Base-by-base conservation (phyloP, 2,888 invertebrate species). In the Prosapia bicincta region DNA sequence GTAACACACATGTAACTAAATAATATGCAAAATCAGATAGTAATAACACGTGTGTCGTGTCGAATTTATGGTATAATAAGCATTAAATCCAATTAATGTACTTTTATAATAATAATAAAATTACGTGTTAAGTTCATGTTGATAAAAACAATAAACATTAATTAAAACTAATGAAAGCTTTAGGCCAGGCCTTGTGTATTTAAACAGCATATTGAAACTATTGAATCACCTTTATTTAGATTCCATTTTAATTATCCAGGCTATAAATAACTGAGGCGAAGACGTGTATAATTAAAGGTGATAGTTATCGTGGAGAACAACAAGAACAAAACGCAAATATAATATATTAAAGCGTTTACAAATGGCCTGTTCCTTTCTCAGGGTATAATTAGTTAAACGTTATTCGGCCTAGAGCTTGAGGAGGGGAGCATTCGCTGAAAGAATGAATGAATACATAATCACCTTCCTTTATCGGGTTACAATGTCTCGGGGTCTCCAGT, bases 311-410 rank as follows among this genome's bases (percentile, higher is more conserved):
- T 68, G 69, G n/a, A 43, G 67, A 66, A 72, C 72, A 72, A 72
- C 67, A 72, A 67, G 72, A 74, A 38, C 69, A 74, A 74, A 74
- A 74, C 74, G 70, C 76, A 76, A 76, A 76, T 76, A 76, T 76
- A 76, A 76, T 76, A 76, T 76, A 76, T 76, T 76, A 76, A 76
- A 76, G 66, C 69, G 76, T 76, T 76, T 76, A 76, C 76, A 76
- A 76, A 76, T 76, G 76, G 76, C 38, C 38, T 38, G 38, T 38
- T 38, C 38, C 38, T 38, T 38, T 38, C 38, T 38, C 38, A 38
- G 38, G 38, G 38, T 38, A 38, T 38, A 38, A 38, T 38, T 38
- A 38, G 38, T 38, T 38, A 38, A 38, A 38, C 38, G 38, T 38
- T 38, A 38, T 15, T 38, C 38, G 38, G 38, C 10, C 38, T 38